phyloP scores from a whole-genome alignment of 2,113 vertebrate species.

The Pterocles orientalis region DNA sequence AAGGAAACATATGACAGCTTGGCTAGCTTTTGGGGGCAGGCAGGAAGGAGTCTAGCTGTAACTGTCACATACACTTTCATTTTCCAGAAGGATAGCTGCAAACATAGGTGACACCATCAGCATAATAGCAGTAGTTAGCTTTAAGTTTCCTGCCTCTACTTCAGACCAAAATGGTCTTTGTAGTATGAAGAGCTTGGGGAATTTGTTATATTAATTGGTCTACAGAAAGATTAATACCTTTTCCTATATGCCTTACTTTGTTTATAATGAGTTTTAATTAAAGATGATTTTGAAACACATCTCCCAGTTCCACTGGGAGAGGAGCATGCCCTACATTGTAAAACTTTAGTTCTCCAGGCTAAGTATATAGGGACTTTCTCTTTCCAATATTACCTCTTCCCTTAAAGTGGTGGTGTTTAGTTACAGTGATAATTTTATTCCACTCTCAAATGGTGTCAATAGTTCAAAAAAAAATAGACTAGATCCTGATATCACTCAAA shows the following conservation, averaged over 20 bases:
- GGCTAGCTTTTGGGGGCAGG: not conserved
- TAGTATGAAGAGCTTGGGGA: not conserved
- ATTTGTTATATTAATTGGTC: not conserved
- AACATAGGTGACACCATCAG: not conserved
- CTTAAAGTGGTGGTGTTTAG: not conserved
- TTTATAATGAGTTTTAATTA: constrained; percentile 1
- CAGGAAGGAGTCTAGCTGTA: rapidly evolving
- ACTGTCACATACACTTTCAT: not conserved
- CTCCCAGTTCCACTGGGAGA: constrained; percentile 38
- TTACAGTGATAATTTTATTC: constrained; percentile 12
- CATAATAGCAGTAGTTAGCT: not conserved
- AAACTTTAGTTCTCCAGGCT: not conserved
- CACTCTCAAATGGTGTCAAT: not conserved
- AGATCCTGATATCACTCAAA: not conserved
- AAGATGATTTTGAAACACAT: constrained; percentile 18
- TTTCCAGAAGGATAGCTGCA: not conserved
- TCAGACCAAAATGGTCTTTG: not conserved
- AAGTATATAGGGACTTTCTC: not conserved
- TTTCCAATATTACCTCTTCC: not conserved
- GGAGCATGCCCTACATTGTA: not conserved
- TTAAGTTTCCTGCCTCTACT: not conserved
- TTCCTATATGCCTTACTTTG: not conserved
- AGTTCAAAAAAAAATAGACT: not conserved
- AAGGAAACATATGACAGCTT: not conserved
- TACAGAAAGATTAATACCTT: not conserved